Percentiles rank a stretch among this genome's conserved stretches.
Evolutionary conservation across 64 coral and sea anemone species (phyloP).

Genomic region (Cladopsammia gracilis): DNA sequence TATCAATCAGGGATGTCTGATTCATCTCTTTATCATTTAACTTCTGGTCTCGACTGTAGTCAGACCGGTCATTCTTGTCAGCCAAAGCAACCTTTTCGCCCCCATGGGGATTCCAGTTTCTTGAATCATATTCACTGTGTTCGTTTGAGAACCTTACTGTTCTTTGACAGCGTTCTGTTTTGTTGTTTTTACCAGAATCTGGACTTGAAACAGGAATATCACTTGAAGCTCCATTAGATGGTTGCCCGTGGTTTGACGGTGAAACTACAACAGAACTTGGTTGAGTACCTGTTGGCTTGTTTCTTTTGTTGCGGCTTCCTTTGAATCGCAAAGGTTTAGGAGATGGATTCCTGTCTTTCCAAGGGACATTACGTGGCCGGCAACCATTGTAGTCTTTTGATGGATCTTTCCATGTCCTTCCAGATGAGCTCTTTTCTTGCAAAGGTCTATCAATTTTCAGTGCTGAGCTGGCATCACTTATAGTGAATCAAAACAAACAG

Average conservation of each 20-base stretch:
- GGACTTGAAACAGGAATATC: neutral
- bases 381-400: neutral
- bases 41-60: neutral
- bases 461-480: neutral
- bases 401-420: neutral
- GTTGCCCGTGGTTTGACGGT: neutral
- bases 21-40: neutral
- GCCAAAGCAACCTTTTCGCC: neutral
- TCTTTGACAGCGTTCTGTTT: neutral
- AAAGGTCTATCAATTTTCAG: neutral
- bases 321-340: conserved; percentile 16
- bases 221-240: neutral
- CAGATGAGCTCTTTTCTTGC: neutral
- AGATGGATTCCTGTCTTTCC: neutral
- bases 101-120: neutral
- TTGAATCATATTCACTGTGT: neutral
- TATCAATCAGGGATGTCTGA: neutral
- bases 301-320: neutral
- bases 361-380: neutral
- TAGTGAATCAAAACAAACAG: neutral
- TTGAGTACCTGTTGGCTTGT: neutral
- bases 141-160: conserved; percentile 6
- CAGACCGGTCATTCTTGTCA: neutral
- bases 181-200: neutral
- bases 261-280: too few relatives aligned